These are phyloP conservation scores for Lerema accius DNA, from an alignment of 1,140 invertebrate species.

Conservation along the genomic window DNA sequence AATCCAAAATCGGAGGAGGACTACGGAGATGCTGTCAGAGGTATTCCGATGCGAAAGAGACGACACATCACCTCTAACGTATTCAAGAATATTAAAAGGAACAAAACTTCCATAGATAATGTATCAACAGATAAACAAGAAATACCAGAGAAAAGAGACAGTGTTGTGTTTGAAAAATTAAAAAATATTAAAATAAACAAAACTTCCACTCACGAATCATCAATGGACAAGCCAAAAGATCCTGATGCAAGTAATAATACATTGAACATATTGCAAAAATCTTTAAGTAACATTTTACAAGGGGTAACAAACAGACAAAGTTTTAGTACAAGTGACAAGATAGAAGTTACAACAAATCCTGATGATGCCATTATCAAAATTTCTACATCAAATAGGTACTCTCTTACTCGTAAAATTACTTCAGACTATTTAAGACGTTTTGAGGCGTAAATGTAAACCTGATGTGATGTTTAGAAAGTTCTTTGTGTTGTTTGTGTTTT, in stretches of 20 bases:
- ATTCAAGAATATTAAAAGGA: background rate
- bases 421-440: conserved; percentile 1
- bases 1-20: conserved; percentile 44
- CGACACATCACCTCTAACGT: conserved; percentile 21
- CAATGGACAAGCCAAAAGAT: background rate
- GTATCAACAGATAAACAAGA: background rate
- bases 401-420: conserved; percentile 7
- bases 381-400: conserved; percentile 1
- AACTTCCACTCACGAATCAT: background rate
- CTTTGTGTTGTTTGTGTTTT: background rate
- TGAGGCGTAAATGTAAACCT: background rate
- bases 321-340: background rate
- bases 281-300: background rate
- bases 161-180: background rate
- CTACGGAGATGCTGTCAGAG: conserved; percentile 54
- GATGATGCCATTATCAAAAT: conserved; percentile 4
- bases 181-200: background rate
- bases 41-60: conserved; percentile 48
- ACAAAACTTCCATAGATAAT: background rate
- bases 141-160: conserved; percentile 12
- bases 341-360: background rate
- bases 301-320: background rate
- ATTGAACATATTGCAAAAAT: background rate
- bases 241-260: background rate
- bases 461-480: background rate